A percentile compares a stretch with the other conserved stretches of the same genome.
These are phyloP conservation scores for Sterna hirundo DNA, from an alignment of 2,113 vertebrate genomes.

Conservation along the genomic window DNA sequence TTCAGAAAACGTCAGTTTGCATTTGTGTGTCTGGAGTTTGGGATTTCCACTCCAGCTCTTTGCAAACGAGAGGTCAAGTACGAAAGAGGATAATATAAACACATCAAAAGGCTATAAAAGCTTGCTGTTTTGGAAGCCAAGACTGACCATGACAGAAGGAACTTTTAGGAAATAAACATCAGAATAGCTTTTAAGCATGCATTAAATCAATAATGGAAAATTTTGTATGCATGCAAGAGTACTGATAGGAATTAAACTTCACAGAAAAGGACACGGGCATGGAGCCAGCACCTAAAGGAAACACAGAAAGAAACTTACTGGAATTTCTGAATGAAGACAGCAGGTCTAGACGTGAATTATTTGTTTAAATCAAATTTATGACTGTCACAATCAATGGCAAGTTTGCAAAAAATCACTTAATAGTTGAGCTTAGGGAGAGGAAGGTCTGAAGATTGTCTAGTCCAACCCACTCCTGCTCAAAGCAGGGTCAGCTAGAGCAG, in stretches of 20 bases:
- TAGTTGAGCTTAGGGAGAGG: not conserved
- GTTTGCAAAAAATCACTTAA: not conserved
- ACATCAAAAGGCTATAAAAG: not conserved
- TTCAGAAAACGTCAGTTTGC: not conserved
- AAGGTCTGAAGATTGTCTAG: not conserved
- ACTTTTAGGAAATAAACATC: constrained; percentile 13
- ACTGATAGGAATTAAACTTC: not conserved
- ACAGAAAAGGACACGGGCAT: not conserved
- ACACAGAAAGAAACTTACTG: constrained; percentile 1
- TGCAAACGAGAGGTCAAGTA: not conserved
- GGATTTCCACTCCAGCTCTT: not conserved
- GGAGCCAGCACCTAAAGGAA: constrained; percentile 12
- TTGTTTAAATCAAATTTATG: not conserved
- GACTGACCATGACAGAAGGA: not conserved
- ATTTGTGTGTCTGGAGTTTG: not conserved
- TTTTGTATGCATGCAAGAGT: not conserved
- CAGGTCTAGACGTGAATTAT: constrained; percentile 9
- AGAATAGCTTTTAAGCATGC: not conserved
- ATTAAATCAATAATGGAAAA: not conserved
- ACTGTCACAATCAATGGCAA: not conserved
- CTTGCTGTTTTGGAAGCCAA: not conserved
- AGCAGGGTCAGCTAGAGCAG: not conserved
- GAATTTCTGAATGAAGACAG: not conserved
- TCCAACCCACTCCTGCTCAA: not conserved
- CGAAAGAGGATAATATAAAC: not conserved